These are phyloP conservation scores for Paralvinella palmiformis DNA, from an alignment of 1,140 invertebrate species.

Conservation along the genomic window DNA sequence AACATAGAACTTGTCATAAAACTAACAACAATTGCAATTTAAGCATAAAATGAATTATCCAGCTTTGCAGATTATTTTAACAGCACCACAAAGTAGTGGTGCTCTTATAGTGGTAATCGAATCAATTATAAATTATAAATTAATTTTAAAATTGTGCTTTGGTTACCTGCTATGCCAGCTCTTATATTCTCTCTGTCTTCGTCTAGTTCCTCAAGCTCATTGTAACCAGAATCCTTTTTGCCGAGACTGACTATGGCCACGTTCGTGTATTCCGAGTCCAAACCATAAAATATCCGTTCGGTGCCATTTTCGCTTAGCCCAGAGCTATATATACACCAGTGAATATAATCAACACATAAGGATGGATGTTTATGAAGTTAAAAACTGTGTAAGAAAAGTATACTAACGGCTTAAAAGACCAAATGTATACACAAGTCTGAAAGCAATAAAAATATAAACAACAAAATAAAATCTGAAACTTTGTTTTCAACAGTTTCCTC, in stretches of 20 bases:
- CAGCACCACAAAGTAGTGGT: too few species aligned
- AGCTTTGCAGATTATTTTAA: too few species aligned
- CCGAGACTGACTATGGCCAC: conserved; percentile 70
- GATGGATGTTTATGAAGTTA: background rate
- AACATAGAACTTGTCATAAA: too few species aligned
- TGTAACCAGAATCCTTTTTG: conserved; percentile 56
- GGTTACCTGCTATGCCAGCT: conserved; percentile 64
- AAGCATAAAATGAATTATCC: too few species aligned
- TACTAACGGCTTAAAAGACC: too few species aligned
- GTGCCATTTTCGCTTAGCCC: conserved; percentile 56
- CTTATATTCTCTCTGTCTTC: conserved; percentile 66
- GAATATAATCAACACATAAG: background rate
- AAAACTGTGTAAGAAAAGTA: background rate
- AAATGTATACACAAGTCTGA: background rate
- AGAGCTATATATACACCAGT: conserved; percentile 43
- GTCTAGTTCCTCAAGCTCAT: conserved; percentile 63
- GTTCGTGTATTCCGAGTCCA: conserved; percentile 57
- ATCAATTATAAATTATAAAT: too few species aligned
- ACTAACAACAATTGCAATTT: too few species aligned
- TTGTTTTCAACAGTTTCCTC: background rate
- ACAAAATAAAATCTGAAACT: background rate
- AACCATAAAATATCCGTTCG: conserved; percentile 59
- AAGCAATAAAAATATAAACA: conserved; percentile 2
- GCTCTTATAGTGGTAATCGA: too few species aligned
- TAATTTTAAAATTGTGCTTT: too few species aligned